Evolutionary conservation across 2,888 invertebrate species (phyloP), one percentile per base, ranked within the genome.

Genomic region (Nymphalis polychloros): DNA sequence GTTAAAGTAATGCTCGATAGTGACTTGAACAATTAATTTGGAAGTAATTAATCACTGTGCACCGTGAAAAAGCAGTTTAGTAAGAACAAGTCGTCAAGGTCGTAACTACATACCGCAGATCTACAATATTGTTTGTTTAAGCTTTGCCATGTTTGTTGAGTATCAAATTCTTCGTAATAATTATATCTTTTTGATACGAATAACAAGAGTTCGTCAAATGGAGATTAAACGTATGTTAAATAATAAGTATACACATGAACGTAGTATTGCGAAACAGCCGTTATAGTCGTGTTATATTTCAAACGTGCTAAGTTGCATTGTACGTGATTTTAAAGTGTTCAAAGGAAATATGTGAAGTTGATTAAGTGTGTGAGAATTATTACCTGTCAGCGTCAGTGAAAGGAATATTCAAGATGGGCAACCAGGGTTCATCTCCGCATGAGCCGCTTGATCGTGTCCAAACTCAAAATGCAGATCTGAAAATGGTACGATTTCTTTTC

Each of bases 401-500:
- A 64, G 53, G 66, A 57, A 27, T 48, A 64, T 41, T 53, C 67
- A 88, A 75, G 78, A 97, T 96, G 97, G 97, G 97, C 82, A 97
- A 97, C 88, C 96, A 96, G 89, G 96, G 96, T 82, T 96, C 97
- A 77, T 96, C 96, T 82, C 94, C 95, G 77, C 97, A 97, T 89
- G 96, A 96, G 89, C 96, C 97, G 78, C 93, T 97, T 86, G 96
- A 96, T 85, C 94, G 95, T 86, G 95, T 94, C 73, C 92, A 93
- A 78, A 87, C 92, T 72, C 92, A 90, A 75, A 85, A 87, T 78
- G 76, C 85, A 70, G 92, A 92, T 79, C 87, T 92, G 73, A 92
- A 92, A 89, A 92, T 91, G 92, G 92, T 92, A 84, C 73, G 84
- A 63, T 49, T 69, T 65, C 60, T 64, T 64, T 69, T 63, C 50